Percentiles rank a stretch among this genome's conserved stretches.
These are phyloP conservation scores for Ciona savignyi DNA, from an alignment of 23 tunicate genomes.

Conservation along the genomic window DNA sequence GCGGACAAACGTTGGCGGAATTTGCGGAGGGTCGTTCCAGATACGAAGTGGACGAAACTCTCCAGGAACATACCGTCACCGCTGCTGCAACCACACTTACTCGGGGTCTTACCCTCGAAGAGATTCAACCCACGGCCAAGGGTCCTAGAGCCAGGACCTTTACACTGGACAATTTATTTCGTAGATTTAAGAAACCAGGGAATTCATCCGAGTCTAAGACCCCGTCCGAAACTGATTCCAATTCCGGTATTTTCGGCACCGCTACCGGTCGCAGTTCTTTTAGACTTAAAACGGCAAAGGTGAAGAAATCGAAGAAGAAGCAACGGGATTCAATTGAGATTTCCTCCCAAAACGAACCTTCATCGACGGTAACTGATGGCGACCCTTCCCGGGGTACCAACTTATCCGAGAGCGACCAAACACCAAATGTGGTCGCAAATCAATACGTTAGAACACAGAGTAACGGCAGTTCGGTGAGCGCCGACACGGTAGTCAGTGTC, in stretches of 20 bases:
- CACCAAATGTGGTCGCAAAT: not conserved
- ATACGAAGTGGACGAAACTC: not conserved
- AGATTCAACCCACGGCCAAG: not conserved
- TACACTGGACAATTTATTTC: constrained; percentile 37
- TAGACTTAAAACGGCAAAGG: constrained; percentile 6
- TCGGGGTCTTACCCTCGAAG: constrained; percentile 9
- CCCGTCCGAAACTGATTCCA: not conserved
- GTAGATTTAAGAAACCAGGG: constrained; percentile 13
- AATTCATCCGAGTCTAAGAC: not conserved
- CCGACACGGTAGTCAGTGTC: constrained; percentile 9
- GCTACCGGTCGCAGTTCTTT: constrained; percentile 16
- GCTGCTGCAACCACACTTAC: constrained; percentile 40
- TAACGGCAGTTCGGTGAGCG: constrained; percentile 1
- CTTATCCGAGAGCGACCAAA: not conserved
- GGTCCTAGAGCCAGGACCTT: constrained; percentile 16
- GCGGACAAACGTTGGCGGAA: constrained; percentile 32
- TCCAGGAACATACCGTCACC: constrained; percentile 6
- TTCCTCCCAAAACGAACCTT: not conserved
- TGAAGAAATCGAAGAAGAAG: constrained; percentile 1
- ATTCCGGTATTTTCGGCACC: constrained; percentile 3
- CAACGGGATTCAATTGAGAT: not conserved
- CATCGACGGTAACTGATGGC: not conserved
- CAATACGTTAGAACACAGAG: not conserved
- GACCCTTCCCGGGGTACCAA: not conserved
- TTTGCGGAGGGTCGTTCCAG: constrained; percentile 11